Evolutionary conservation across 2,113 vertebrate species (phyloP), one percentile per base, ranked within the genome.

Genomic region (Falco punctatus): DNA sequence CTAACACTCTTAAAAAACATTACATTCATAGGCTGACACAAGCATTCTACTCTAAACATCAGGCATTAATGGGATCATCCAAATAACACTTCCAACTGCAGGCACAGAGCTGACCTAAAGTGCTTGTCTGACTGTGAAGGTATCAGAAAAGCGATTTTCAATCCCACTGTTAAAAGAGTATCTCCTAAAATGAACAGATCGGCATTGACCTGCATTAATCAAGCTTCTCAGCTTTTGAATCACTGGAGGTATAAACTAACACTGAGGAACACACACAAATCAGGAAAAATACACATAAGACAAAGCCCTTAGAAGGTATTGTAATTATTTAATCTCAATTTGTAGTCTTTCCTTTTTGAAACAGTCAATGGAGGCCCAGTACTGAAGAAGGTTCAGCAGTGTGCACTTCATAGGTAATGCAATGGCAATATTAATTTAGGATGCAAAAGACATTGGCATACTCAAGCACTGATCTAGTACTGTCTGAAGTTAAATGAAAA

Each of bases 401-500:
- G 11, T 75, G 65, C n/a, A 40, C 33, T 87, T 55, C 21, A 57
- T 0, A 87, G 49, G 49, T 16, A 74, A 52, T 23, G 40, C 30
- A 61, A 65, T 0, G 5, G 46, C 22, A 70, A 14, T 33, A 91
- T 40, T 69, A 85, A 69, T 54, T 82, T 46, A 65, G 66, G 33
- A 88, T 80, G 74, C 28, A 90, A 51, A 90, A 86, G 64, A 62
- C 38, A 62, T 0, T 38, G 20, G 44, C 22, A 73, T 85, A 86
- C 28, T 80, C 40, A 88, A n/a, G 27, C 27, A 57, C 35, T n/a
- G 44, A 77, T 80, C 46, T 65, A 80, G 22, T 71, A 70, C 21
- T 77, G 49, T 26, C 81, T 90, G 62, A 85, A 81, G 58, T 66
- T 20, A 77, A 91, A 82, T 54, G 35, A 93, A 88, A 93, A 94